Evolutionary conservation across 2,888 invertebrate species (phyloP).

Genomic region (Tachina grossa): DNA sequence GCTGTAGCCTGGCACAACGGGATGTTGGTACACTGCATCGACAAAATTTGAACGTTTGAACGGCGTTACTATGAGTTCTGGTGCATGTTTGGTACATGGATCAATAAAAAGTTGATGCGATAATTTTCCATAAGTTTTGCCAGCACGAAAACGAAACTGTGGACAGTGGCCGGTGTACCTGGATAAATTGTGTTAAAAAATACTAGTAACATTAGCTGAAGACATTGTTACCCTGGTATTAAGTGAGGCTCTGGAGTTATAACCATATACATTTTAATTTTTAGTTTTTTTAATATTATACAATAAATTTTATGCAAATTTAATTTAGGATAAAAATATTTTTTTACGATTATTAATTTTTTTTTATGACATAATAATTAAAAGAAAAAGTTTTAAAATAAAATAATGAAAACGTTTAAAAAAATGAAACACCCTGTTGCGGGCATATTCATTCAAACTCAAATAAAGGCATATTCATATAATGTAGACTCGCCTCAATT

Average conservation of each 20-base stretch:
- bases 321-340: background rate
- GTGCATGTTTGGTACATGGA: slow-evolving; percentile 88
- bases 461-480: too few species aligned
- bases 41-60: slow-evolving; percentile 85
- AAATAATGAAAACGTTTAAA: background rate
- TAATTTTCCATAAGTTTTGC: slow-evolving; percentile 89
- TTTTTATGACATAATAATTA: background rate
- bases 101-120: slow-evolving; percentile 90
- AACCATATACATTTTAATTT: slow-evolving; percentile 75
- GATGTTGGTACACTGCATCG: slow-evolving; percentile 88
- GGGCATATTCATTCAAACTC: too few species aligned
- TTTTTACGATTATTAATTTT: background rate
- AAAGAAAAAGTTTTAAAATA: background rate
- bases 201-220: background rate
- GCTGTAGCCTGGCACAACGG: slow-evolving; percentile 89
- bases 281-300: slow-evolving; percentile 7
- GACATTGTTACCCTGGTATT: slow-evolving; percentile 86
- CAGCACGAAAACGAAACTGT: slow-evolving; percentile 88
- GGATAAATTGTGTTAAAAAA: slow-evolving; percentile 36
- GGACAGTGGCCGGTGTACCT: slow-evolving; percentile 92
- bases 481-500: too few species aligned
- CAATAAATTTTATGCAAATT: slow-evolving; percentile 40
- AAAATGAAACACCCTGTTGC: too few species aligned
- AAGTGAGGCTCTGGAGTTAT: slow-evolving; percentile 88
- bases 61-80: slow-evolving; percentile 87